A percentile compares a stretch with the other conserved stretches of the same genome.
Evolutionary conservation across 1,140 invertebrate species (phyloP).

Genomic region (Chelonus insularis): DNA sequence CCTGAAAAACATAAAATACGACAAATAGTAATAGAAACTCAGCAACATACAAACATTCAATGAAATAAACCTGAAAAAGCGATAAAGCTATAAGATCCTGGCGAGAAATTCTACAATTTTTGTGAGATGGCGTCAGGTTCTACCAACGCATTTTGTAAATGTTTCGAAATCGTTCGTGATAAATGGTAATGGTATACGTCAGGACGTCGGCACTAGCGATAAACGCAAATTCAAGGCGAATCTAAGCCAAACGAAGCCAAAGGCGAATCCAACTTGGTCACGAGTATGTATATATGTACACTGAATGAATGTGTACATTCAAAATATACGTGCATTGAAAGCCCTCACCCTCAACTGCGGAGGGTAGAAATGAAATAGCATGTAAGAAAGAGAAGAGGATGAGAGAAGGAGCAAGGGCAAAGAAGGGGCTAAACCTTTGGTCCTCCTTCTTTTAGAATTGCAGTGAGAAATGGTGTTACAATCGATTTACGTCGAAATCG

Average conservation of each 20-base stretch:
- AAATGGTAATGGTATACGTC: constrained; percentile 50
- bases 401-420: constrained; percentile 20
- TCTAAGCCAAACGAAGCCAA: constrained; percentile 12
- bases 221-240: constrained; percentile 32
- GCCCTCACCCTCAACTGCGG: neutral
- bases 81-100: neutral
- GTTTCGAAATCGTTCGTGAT: constrained; percentile 41
- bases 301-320: neutral
- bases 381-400: constrained; percentile 5
- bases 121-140: constrained; percentile 19
- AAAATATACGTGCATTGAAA: constrained; percentile 6
- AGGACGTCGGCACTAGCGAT: constrained; percentile 39
- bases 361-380: neutral
- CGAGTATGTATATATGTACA: neutral
- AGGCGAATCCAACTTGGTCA: constrained; percentile 22
- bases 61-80: neutral
- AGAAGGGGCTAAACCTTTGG: constrained; percentile 25
- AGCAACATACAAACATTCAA: neutral
- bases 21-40: neutral
- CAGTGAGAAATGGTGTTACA: constrained; percentile 42
- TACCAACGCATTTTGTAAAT: constrained; percentile 42
- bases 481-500: constrained; percentile 40
- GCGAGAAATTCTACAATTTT: constrained; percentile 24
- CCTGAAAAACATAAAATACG: neutral
- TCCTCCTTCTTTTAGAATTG: constrained; percentile 29